Percentiles rank a stretch among this genome's conserved stretches.
phyloP scores from a whole-genome alignment of 1,140 invertebrate genomes.

The Zaprionus capensis region DNA sequence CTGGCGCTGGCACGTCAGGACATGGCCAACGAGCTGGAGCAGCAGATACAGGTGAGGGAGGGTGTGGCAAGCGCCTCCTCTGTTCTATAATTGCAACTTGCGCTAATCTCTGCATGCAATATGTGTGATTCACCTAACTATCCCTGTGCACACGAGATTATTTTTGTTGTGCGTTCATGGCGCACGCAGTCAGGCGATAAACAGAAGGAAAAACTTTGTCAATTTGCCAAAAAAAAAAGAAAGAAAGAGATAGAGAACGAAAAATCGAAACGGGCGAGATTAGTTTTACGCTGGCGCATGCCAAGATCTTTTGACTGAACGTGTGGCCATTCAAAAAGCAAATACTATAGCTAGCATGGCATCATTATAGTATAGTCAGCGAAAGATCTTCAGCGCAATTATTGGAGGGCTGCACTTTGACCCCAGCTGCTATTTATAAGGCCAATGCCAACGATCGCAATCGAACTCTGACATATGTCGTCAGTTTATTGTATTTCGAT shows the following conservation, averaged over 20 bases:
- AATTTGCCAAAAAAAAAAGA: constrained; percentile 42
- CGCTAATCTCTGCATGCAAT: constrained; percentile 14
- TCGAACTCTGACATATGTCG: constrained; percentile 36
- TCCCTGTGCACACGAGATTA: constrained; percentile 1
- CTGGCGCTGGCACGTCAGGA: constrained; percentile 86
- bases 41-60: constrained; percentile 86
- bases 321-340: constrained; percentile 40
- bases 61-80: constrained; percentile 12
- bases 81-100: constrained; percentile 4
- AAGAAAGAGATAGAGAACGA: not conserved
- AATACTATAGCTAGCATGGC: not conserved
- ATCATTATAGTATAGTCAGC: constrained; percentile 1
- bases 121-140: constrained; percentile 43
- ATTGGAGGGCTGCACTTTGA: constrained; percentile 34
- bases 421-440: constrained; percentile 58
- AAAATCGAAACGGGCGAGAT: constrained; percentile 16
- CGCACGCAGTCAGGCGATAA: constrained; percentile 47
- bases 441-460: constrained; percentile 63
- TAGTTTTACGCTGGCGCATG: constrained; percentile 20
- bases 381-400: not conserved
- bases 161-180: constrained; percentile 28
- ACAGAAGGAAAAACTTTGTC: constrained; percentile 49
- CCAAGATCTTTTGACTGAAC: constrained; percentile 40
- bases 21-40: constrained; percentile 86
- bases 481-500: not conserved